A percentile compares a stretch with the other conserved stretches of the same genome.
Evolutionary conservation across 2,888 invertebrate genomes (phyloP).

Genomic region (Iselma pallidipennis): DNA sequence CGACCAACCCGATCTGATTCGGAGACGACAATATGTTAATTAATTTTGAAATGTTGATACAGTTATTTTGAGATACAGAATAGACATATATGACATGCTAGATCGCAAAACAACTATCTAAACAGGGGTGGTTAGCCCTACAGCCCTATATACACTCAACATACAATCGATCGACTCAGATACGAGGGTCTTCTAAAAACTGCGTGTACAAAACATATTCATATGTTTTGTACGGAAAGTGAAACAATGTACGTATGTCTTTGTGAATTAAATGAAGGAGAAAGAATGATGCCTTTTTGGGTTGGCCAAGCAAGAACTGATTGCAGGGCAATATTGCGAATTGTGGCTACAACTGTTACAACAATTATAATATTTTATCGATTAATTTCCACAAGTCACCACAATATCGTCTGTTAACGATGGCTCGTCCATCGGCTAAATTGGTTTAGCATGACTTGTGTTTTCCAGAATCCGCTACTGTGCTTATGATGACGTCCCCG

Average conservation of each 20-base stretch:
- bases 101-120: slow-evolving; percentile 1
- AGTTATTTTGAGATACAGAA: background rate
- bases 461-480: slow-evolving; percentile 53
- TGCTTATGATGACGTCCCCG: slow-evolving; percentile 57
- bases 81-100: background rate
- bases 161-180: background rate
- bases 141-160: background rate
- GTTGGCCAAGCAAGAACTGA: background rate
- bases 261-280: background rate
- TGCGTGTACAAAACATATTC: background rate
- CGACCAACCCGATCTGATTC: background rate
- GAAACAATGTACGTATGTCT: background rate
- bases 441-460: slow-evolving; percentile 56
- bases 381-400: slow-evolving; percentile 56
- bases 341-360: slow-evolving; percentile 47
- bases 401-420: slow-evolving; percentile 56
- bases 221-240: background rate
- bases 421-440: slow-evolving; percentile 53
- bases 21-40: background rate
- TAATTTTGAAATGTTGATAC: background rate
- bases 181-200: background rate
- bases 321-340: slow-evolving; percentile 8
- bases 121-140: slow-evolving; percentile 2
- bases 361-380: slow-evolving; percentile 57
- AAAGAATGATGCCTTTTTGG: background rate